Evolutionary conservation across 2,888 invertebrate species (phyloP).

Genomic region (Agelastica alni): DNA sequence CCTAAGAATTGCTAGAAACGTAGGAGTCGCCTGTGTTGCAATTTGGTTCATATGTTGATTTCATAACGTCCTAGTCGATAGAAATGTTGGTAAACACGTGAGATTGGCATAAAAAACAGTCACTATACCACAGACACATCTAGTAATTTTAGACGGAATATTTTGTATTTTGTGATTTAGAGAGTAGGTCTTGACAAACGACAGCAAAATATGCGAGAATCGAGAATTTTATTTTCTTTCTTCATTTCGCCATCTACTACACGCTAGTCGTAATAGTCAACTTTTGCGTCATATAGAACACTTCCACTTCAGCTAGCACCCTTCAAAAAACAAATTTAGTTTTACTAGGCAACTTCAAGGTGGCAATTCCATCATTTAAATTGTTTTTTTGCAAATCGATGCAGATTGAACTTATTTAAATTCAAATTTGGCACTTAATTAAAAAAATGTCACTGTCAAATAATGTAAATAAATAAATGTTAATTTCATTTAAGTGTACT

Average conservation of each 20-base stretch:
- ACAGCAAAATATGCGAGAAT: conserved; percentile 23
- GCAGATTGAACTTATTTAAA: neutral
- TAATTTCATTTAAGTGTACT: neutral
- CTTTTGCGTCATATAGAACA: neutral
- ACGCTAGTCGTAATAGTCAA: neutral
- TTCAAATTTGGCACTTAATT: neutral
- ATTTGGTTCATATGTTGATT: conserved; percentile 42
- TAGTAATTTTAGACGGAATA: conserved; percentile 32
- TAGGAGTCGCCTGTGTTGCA: conserved; percentile 45
- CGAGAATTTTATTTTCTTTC: conserved; percentile 6
- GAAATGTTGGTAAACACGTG: conserved; percentile 51
- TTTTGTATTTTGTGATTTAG: conserved; percentile 26
- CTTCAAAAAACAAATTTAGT: neutral
- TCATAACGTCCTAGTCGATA: conserved; percentile 49
- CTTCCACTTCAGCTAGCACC: neutral
- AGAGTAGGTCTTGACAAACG: conserved; percentile 32
- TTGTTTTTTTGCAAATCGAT: neutral
- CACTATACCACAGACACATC: conserved; percentile 27
- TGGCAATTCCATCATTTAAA: neutral
- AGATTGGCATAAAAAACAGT: conserved; percentile 36
- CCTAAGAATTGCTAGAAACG: conserved; percentile 48
- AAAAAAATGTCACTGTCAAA: neutral
- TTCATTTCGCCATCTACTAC: conserved; percentile 11
- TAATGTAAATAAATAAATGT: conserved; percentile 4
- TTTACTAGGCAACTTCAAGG: neutral